A percentile compares a stretch with the other conserved stretches of the same genome.
Conservation (phyloP, 2,797 vertebrate species). For the Dermochelys coriacea region DNA sequence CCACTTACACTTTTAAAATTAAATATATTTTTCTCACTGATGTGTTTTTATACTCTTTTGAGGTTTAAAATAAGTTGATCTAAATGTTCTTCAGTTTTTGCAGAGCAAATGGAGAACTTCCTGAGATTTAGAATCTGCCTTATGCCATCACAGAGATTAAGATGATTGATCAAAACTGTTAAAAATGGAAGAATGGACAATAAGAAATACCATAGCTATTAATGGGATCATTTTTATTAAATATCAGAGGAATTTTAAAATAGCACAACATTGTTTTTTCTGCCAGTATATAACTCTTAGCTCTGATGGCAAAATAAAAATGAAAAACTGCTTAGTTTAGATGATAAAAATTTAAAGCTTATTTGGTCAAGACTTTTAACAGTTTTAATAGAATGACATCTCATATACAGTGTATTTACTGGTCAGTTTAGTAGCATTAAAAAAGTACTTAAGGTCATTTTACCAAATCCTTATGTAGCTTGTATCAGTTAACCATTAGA, state of each 20-base stretch:
- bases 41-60: conserved; percentile 24
- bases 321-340: conserved; percentile 24
- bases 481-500: conserved; percentile 4
- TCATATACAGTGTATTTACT: not conserved
- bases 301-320: conserved; percentile 56
- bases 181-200: conserved; percentile 53
- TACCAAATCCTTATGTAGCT: not conserved
- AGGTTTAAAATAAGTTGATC: conserved; percentile 38
- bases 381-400: not conserved
- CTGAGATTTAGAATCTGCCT: conserved; percentile 18
- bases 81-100: conserved; percentile 10
- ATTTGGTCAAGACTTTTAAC: not conserved
- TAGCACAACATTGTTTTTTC: conserved; percentile 42
- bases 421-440: conserved; percentile 17
- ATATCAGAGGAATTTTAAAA: conserved; percentile 61
- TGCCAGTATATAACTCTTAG: conserved; percentile 16
- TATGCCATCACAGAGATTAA: conserved; percentile 16
- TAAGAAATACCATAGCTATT: conserved; percentile 41
- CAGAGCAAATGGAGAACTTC: not conserved
- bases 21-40: not conserved
- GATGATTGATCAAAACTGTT: conserved; percentile 30
- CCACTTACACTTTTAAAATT: not conserved
- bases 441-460: not conserved
- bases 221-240: conserved; percentile 66
- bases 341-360: not conserved